A percentile compares a stretch with the other conserved stretches of the same genome.
Conservation (phyloP, 2,113 vertebrate genomes). For the Urocitellus parryii region DNA sequence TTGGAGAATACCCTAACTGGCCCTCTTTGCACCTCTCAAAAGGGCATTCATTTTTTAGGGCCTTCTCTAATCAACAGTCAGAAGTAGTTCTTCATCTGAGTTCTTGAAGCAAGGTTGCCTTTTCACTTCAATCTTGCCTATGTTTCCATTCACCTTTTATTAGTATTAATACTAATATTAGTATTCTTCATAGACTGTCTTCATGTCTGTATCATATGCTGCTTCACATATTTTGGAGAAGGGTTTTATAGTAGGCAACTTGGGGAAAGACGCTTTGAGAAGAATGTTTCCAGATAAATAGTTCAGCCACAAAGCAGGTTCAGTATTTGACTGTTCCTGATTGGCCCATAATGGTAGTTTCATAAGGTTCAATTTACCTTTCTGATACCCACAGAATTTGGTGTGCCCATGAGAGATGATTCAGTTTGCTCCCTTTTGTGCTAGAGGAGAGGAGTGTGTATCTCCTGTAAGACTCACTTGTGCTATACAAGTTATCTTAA, state of each 20-base stretch:
- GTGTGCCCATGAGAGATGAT: not conserved
- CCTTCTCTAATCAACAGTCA: not conserved
- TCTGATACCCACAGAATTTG: not conserved
- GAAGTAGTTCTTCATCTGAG: not conserved
- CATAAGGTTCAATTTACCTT: not conserved
- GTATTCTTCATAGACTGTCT: not conserved
- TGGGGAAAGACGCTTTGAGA: not conserved
- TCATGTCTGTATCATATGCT: not conserved
- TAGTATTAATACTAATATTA: too few relatives aligned
- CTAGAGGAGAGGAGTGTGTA: too few relatives aligned
- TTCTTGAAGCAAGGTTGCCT: not conserved
- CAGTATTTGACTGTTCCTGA: not conserved
- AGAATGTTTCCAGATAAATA: not conserved
- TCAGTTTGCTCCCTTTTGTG: not conserved
- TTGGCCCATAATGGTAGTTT: not conserved
- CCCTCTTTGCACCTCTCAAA: not conserved
- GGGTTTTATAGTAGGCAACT: not conserved
- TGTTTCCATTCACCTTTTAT: not conserved
- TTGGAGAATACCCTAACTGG: not conserved
- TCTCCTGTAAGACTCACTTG: not conserved
- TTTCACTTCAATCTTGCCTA: too few relatives aligned
- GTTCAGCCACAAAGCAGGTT: not conserved
- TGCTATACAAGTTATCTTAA: not conserved
- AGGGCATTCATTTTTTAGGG: not conserved
- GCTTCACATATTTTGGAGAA: not conserved